A percentile compares a stretch with the other conserved stretches of the same genome.
Evolutionary conservation across 2,797 vertebrate species (phyloP).

Genomic region (Danio tinwini): DNA sequence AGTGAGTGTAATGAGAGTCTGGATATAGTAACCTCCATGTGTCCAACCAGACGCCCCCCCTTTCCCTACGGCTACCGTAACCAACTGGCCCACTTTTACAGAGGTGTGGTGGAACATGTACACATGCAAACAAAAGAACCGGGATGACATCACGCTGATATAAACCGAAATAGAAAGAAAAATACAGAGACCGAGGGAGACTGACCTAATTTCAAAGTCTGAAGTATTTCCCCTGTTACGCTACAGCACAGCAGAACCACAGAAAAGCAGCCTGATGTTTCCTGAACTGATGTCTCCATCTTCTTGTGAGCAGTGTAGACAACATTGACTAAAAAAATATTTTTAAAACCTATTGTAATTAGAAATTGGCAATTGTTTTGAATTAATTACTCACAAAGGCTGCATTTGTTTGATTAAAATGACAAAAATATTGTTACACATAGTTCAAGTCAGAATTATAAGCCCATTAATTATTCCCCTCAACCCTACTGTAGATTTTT

Average conservation of each 20-base stretch:
- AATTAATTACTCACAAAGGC: not conserved
- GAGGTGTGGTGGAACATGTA: constrained; percentile 9
- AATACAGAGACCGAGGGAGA: constrained; percentile 9
- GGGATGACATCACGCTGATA: constrained; percentile 6
- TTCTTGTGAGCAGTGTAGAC: not conserved
- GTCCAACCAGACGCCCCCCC: constrained; percentile 67
- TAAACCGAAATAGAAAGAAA: constrained; percentile 40
- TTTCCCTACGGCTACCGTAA: constrained; percentile 72
- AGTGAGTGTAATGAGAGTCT: constrained; percentile 73
- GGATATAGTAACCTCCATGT: constrained; percentile 70
- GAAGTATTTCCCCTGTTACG: constrained; percentile 27
- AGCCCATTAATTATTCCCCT: too few species aligned
- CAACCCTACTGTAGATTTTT: too few species aligned
- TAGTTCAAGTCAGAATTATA: too few species aligned
- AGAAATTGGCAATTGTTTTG: not conserved
- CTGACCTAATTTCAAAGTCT: constrained; percentile 56
- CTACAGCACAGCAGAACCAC: not conserved
- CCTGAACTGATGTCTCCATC: not conserved
- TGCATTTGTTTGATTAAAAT: too few species aligned
- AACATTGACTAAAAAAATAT: not conserved
- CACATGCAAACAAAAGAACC: constrained; percentile 18
- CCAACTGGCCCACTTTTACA: constrained; percentile 69
- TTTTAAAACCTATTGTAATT: not conserved
- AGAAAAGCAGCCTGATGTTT: constrained; percentile 7
- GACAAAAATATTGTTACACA: too few species aligned